Conservation (phyloP, 2,888 invertebrate genomes). For the Luperina nickerlii region DNA sequence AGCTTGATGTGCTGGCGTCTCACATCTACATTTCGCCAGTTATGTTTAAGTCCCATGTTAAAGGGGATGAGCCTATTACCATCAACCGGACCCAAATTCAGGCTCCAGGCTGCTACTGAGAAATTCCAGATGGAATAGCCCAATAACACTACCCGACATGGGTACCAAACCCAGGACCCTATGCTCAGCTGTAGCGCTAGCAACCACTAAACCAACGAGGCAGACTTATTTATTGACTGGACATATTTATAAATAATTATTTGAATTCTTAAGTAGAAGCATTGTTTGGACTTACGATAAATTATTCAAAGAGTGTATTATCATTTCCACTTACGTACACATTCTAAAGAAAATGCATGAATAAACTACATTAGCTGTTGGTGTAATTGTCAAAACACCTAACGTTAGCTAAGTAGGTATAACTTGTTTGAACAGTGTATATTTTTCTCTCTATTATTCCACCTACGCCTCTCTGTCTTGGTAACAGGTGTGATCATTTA, state of each 20-base stretch:
- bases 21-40: too few relatives aligned
- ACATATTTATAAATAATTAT: constrained; percentile 4
- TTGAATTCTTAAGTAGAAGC: neutral
- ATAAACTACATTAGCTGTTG: constrained; percentile 20
- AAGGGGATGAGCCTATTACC: too few relatives aligned
- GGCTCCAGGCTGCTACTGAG: too few relatives aligned
- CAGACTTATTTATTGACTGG: neutral
- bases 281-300: neutral
- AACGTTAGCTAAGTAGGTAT: constrained; percentile 54
- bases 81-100: too few relatives aligned
- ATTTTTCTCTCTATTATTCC: constrained; percentile 63
- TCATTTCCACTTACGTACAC: constrained; percentile 4
- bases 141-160: neutral
- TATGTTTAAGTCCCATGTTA: too few relatives aligned
- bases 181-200: neutral
- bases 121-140: neutral
- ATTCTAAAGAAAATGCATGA: constrained; percentile 39
- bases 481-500: constrained; percentile 67
- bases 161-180: neutral
- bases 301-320: neutral
- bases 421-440: constrained; percentile 63
- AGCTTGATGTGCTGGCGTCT: too few relatives aligned
- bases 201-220: neutral
- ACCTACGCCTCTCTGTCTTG: constrained; percentile 57
- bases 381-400: constrained; percentile 54